These are phyloP conservation scores for Geophilus truncorum DNA, from an alignment of 2,888 invertebrate species.

Conservation along the genomic window DNA sequence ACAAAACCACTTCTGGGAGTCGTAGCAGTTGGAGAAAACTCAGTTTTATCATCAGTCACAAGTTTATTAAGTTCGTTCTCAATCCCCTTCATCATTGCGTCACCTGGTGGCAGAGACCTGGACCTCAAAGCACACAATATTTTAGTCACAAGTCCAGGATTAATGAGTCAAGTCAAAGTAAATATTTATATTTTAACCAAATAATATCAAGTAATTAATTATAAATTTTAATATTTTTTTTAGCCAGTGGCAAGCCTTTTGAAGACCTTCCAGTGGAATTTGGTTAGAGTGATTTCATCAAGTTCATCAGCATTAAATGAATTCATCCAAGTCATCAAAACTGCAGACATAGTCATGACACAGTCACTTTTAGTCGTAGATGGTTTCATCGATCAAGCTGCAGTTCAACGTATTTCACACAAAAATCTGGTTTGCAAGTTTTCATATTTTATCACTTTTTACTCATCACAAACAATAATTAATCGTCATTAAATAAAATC, in stretches of 20 bases:
- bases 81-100: slow-evolving; percentile 40
- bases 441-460: too few relatives aligned
- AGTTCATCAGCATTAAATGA: slow-evolving; percentile 33
- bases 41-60: slow-evolving; percentile 38
- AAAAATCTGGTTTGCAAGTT: background rate
- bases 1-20: slow-evolving; percentile 34
- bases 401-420: background rate
- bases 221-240: background rate
- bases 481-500: background rate
- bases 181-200: background rate
- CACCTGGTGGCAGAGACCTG: slow-evolving; percentile 39
- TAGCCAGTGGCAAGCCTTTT: slow-evolving; percentile 31
- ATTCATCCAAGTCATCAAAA: slow-evolving; percentile 23
- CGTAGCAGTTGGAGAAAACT: slow-evolving; percentile 39
- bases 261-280: slow-evolving; percentile 27
- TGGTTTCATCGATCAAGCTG: background rate
- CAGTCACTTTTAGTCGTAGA: background rate
- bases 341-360: background rate
- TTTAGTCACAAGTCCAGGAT: slow-evolving; percentile 43
- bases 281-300: slow-evolving; percentile 27
- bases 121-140: slow-evolving; percentile 39
- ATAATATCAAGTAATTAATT: too few relatives aligned
- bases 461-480: background rate
- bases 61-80: slow-evolving; percentile 38
- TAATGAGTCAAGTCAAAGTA: slow-evolving; percentile 43